Evolutionary conservation across 2,888 invertebrate genomes (phyloP).

Genomic region (Ferrisia virgata): DNA sequence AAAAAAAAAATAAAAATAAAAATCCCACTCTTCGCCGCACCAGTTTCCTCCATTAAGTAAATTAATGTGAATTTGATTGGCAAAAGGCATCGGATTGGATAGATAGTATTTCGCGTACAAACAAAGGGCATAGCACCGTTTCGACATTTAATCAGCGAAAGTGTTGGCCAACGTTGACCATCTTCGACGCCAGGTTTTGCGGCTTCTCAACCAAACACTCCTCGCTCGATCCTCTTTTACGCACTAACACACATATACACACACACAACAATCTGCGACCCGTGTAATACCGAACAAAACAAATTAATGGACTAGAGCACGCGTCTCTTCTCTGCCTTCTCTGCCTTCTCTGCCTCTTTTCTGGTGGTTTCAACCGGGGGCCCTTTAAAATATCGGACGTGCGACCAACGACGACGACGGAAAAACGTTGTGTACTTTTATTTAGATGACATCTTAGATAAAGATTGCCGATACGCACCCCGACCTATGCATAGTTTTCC

Average conservation of each 20-base stretch:
- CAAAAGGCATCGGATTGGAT: not conserved
- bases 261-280: too few relatives aligned
- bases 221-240: not conserved
- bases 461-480: slow-evolving; percentile 12
- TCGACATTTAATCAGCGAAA: not conserved
- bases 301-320: not conserved
- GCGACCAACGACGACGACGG: too few relatives aligned
- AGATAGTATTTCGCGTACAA: too few relatives aligned
- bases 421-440: not conserved
- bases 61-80: not conserved
- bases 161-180: not conserved
- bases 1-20: too few relatives aligned
- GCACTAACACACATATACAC: not conserved
- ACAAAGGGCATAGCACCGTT: not conserved
- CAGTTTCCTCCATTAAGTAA: not conserved
- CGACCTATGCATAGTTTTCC: not conserved
- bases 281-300: not conserved
- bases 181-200: not conserved
- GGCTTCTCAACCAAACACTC: too few relatives aligned
- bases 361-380: too few relatives aligned
- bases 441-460: slow-evolving; percentile 3
- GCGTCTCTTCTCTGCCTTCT: too few relatives aligned
- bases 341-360: too few relatives aligned
- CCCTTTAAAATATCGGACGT: too few relatives aligned
- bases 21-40: too few relatives aligned